Evolutionary conservation across 2,797 vertebrate species (phyloP).

Genomic region (Crax fasciolata): DNA sequence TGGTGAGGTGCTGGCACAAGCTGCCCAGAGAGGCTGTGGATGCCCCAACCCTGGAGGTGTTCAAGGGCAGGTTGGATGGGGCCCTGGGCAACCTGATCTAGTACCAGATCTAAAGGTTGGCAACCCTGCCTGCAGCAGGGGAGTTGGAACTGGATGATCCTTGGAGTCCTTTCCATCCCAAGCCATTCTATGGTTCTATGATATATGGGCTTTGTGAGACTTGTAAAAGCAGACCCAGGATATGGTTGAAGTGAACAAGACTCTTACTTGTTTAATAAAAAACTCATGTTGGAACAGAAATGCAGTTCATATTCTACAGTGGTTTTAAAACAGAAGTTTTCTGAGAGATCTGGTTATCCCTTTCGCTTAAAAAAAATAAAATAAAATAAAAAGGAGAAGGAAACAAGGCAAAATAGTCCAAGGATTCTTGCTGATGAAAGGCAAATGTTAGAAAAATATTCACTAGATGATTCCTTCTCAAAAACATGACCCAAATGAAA

Average conservation of each 20-base stretch:
- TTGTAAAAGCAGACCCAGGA: constrained; percentile 13
- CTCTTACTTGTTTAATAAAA: constrained; percentile 37
- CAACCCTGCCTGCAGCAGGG: too few species aligned
- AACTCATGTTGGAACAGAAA: constrained; percentile 4
- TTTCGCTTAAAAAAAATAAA: not conserved
- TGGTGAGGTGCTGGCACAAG: too few species aligned
- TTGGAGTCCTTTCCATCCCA: too few species aligned
- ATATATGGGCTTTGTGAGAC: constrained; percentile 15
- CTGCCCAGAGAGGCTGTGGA: too few species aligned
- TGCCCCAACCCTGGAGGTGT: too few species aligned
- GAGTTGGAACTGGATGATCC: too few species aligned
- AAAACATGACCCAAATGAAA: not conserved
- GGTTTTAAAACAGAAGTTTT: constrained; percentile 24
- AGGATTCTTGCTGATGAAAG: constrained; percentile 31
- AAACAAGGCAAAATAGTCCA: not conserved
- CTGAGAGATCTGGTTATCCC: not conserved
- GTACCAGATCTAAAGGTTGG: too few species aligned
- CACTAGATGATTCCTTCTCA: not conserved
- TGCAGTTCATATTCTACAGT: not conserved
- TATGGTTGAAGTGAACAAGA: not conserved
- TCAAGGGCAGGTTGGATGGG: too few species aligned
- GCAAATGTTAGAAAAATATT: constrained; percentile 15
- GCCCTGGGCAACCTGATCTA: too few species aligned
- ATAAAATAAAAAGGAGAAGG: not conserved
- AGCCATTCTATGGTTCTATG: not conserved